phyloP scores from a whole-genome alignment of 2,113 vertebrate genomes.

The Halichoerus grypus region DNA sequence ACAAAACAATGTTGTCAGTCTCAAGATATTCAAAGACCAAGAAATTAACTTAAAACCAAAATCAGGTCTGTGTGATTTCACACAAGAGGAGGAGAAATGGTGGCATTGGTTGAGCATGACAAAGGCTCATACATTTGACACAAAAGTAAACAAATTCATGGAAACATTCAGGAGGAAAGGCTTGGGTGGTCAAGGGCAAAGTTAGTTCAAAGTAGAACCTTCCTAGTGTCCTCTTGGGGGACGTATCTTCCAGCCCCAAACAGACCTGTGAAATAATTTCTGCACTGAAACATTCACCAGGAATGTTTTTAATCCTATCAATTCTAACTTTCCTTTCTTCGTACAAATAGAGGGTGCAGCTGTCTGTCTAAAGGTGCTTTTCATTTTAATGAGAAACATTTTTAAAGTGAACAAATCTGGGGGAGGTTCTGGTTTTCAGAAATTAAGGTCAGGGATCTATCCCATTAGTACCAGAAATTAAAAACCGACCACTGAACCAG shows the following conservation, averaged over 20 bases:
- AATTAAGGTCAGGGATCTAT: constrained; percentile 52
- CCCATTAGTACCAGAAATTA: constrained; percentile 40
- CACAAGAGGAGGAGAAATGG: neutral
- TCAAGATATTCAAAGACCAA: neutral
- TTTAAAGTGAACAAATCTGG: neutral
- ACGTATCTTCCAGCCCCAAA: neutral
- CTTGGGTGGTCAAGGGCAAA: neutral
- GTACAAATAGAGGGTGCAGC: neutral
- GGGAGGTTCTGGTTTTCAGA: constrained; percentile 70
- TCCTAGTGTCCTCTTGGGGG: neutral
- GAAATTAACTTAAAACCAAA: neutral
- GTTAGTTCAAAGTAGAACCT: neutral
- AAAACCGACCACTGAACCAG: constrained; percentile 37
- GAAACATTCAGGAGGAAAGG: constrained; percentile 40
- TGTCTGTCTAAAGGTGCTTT: neutral
- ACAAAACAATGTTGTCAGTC: neutral
- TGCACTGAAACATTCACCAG: neutral
- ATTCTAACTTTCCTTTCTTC: neutral
- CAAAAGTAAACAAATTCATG: neutral
- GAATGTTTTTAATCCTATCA: neutral
- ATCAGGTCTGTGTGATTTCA: neutral
- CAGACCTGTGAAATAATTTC: neutral
- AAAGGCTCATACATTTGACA: constrained; percentile 48
- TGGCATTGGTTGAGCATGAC: neutral
- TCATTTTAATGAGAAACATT: neutral